A percentile compares a stretch with the other conserved stretches of the same genome.
Evolutionary conservation across 2,888 invertebrate genomes (phyloP).

Genomic region (Dynastes maya): DNA sequence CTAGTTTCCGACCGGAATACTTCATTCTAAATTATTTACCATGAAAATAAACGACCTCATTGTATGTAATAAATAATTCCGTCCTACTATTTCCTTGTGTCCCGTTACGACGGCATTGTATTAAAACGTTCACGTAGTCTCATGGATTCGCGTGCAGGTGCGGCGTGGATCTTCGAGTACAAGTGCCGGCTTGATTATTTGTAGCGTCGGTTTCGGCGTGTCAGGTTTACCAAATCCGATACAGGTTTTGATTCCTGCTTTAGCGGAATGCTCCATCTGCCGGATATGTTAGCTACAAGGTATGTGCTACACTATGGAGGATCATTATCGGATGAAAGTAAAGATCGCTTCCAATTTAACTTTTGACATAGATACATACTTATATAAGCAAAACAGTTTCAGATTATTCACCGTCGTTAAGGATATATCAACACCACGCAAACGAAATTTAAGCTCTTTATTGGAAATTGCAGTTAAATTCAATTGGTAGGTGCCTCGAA

Average conservation of each 20-base stretch:
- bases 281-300: background rate
- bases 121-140: background rate
- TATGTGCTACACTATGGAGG: background rate
- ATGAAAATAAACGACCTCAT: background rate
- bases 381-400: no score
- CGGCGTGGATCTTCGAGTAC: background rate
- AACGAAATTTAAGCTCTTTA: no score
- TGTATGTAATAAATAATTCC: slow-evolving; percentile 3
- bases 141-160: background rate
- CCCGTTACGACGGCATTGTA: background rate
- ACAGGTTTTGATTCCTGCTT: slow-evolving; percentile 17
- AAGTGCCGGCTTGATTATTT: slow-evolving; percentile 23
- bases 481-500: no score
- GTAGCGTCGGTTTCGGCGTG: slow-evolving; percentile 24
- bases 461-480: no score
- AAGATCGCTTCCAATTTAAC: no score
- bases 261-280: background rate
- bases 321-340: no score
- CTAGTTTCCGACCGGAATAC: no score
- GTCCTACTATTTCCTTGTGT: background rate
- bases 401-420: no score
- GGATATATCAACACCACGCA: no score
- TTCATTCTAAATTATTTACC: background rate
- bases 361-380: no score
- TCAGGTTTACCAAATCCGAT: slow-evolving; percentile 30